These are phyloP conservation scores for Steinernema hermaphroditum DNA, from an alignment of 2,888 invertebrate genomes.

Conservation along the genomic window DNA sequence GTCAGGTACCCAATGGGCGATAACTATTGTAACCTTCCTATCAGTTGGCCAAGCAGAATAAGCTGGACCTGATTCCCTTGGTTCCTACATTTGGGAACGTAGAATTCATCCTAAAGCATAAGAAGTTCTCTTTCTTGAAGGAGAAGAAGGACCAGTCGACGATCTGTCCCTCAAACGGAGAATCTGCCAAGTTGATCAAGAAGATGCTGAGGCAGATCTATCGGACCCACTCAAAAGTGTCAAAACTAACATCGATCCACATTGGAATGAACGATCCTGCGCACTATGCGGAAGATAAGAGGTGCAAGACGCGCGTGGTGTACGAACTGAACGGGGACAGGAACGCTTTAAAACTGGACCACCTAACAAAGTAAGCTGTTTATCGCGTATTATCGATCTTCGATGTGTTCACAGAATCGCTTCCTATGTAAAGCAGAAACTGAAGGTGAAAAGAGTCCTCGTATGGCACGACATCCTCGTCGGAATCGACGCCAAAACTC, in stretches of 20 bases:
- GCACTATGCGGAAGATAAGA: conserved; percentile 70
- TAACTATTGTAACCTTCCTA: no score
- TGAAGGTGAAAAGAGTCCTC: conserved; percentile 50
- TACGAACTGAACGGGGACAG: conserved; percentile 37
- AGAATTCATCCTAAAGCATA: conserved; percentile 78
- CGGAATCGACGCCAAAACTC: conserved; percentile 39
- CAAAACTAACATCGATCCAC: conserved; percentile 70
- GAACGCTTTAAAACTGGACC: conserved; percentile 72
- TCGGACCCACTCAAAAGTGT: neutral
- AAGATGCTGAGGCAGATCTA: conserved; percentile 77
- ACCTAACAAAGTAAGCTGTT: conserved; percentile 69
- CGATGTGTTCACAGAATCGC: neutral
- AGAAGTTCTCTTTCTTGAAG: conserved; percentile 74
- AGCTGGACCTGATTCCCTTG: conserved; percentile 72
- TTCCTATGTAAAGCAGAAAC: conserved; percentile 34
- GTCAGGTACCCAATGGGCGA: no score
- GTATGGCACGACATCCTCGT: conserved; percentile 65
- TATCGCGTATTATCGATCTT: neutral
- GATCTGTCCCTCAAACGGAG: conserved; percentile 70
- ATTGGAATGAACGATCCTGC: conserved; percentile 82
- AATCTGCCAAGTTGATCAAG: conserved; percentile 72
- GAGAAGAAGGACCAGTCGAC: conserved; percentile 74
- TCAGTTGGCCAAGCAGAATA: conserved; percentile 61
- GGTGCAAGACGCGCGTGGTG: conserved; percentile 66
- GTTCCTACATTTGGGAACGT: conserved; percentile 71